phyloP scores from a whole-genome alignment of 2,888 invertebrate genomes.

The Diabrotica balteata region DNA sequence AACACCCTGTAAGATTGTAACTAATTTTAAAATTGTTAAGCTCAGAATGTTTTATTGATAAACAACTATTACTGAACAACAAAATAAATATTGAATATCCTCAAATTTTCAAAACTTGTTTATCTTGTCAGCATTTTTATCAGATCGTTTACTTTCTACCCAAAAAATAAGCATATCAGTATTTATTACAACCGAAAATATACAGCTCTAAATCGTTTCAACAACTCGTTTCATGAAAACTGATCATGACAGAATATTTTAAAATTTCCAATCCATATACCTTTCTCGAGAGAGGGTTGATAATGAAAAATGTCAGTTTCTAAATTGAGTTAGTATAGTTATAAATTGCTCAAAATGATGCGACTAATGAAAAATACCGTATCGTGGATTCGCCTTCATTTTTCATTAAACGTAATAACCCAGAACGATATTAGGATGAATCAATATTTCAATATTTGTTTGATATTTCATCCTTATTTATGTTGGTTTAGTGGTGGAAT shows the following conservation, averaged over 20 bases:
- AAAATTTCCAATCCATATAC: slow-evolving; percentile 19
- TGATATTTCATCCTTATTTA: background rate
- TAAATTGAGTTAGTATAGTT: slow-evolving; percentile 29
- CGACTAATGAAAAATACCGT: slow-evolving; percentile 24
- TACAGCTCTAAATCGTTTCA: too few species aligned
- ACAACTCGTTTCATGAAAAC: background rate
- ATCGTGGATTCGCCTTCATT: slow-evolving; percentile 25
- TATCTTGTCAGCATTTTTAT: too few species aligned
- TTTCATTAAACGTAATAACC: slow-evolving; percentile 26
- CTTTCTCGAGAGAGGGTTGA: slow-evolving; percentile 22
- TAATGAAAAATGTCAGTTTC: slow-evolving; percentile 27
- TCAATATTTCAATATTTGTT: slow-evolving; percentile 24
- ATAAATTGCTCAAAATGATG: slow-evolving; percentile 25
- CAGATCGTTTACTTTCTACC: too few species aligned
- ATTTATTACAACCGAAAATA: too few species aligned
- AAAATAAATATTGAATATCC: too few species aligned
- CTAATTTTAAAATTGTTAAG: too few species aligned
- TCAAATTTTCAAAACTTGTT: too few species aligned
- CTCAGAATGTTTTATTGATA: too few species aligned
- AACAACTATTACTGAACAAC: too few species aligned
- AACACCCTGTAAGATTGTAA: too few species aligned
- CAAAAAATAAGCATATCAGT: too few species aligned
- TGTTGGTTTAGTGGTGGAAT: too few species aligned
- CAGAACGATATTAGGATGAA: slow-evolving; percentile 25
- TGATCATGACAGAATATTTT: slow-evolving; percentile 11